Conservation (phyloP, 2,113 vertebrate species). For the Phylloscopus trochilus region DNA sequence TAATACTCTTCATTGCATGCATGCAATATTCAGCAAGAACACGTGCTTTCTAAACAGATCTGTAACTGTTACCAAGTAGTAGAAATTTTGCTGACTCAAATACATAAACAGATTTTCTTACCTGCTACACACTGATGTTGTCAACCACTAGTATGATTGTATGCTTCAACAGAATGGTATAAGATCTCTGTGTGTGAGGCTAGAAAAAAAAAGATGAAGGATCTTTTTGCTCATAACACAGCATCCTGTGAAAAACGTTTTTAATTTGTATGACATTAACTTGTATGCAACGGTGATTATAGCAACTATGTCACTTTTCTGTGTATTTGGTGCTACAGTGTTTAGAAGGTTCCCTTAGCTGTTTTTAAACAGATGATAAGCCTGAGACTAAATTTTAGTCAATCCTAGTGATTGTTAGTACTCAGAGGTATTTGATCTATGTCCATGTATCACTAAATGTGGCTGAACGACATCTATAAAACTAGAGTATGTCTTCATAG, state of each 20-base stretch:
- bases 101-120: background rate
- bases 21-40: background rate
- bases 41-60: background rate
- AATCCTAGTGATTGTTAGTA: background rate
- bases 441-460: background rate
- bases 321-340: background rate
- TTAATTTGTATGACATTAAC: background rate
- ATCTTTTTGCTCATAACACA: background rate
- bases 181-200: background rate
- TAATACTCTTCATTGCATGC: background rate
- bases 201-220: background rate
- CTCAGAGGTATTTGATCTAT: background rate
- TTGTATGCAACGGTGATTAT: background rate
- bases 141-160: conserved; percentile 1
- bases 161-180: background rate
- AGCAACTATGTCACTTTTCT: background rate
- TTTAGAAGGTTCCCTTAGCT: background rate
- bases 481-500: background rate
- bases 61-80: background rate
- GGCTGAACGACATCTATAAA: background rate
- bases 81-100: background rate
- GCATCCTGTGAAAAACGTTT: background rate
- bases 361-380: background rate
- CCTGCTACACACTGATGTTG: conserved; percentile 2
- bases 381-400: background rate